These are phyloP conservation scores for Capitulum mitella DNA, from an alignment of 2,888 invertebrate genomes.

Conservation along the genomic window DNA sequence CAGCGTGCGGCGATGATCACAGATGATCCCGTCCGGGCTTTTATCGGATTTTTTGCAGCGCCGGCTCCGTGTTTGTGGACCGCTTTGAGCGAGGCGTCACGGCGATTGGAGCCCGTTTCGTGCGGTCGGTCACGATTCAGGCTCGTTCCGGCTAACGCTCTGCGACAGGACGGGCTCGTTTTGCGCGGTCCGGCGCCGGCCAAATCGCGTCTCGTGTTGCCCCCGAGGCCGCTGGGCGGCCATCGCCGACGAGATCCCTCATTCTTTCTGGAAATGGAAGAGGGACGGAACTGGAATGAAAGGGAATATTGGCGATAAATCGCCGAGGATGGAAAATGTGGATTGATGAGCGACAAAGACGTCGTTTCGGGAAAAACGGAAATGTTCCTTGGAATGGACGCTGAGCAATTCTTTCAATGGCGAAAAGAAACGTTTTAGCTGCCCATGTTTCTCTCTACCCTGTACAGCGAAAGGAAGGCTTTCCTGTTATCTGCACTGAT, in stretches of 20 bases:
- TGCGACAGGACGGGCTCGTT: no score
- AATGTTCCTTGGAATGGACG: not conserved
- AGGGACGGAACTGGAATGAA: not conserved
- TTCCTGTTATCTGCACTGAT: no score
- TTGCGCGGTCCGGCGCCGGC: no score
- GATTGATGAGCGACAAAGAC: not conserved
- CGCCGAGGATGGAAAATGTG: not conserved
- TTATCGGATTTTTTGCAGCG: not conserved
- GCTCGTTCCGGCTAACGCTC: no score
- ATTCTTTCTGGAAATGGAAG: not conserved
- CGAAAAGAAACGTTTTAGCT: not conserved
- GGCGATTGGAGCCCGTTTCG: not conserved
- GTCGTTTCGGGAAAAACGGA: not conserved
- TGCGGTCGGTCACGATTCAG: not conserved
- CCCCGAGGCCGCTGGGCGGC: no score
- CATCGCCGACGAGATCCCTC: not conserved
- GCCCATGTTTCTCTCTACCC: no score
- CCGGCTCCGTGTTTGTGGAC: not conserved
- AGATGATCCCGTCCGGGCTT: no score
- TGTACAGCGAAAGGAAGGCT: no score
- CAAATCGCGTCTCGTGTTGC: no score
- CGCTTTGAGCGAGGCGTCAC: not conserved
- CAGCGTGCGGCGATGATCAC: no score
- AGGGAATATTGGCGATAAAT: not conserved
- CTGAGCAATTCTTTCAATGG: not conserved